Evolutionary conservation across 2,888 invertebrate genomes (phyloP), one percentile per base, ranked within the genome.

Genomic region (Xylota sylvarum): DNA sequence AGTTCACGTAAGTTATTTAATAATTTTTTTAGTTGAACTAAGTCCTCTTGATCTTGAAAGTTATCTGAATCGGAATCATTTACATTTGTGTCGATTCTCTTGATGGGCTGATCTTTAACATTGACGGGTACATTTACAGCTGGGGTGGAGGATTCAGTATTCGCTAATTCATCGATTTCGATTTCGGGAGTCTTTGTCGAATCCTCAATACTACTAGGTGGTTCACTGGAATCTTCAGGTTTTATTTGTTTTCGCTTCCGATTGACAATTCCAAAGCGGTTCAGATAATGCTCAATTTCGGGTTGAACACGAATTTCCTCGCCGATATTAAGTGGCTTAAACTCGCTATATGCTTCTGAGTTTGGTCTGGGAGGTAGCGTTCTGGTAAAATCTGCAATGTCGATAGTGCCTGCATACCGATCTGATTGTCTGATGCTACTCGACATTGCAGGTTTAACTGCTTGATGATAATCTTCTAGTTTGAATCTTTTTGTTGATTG

Each of bases 11-110:
- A 92, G 43, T 94, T 93, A n/a, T 92, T 91, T 27, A 94, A 88
- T 4, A 94, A 89, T 88, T 93, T 93, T 48, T 93, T 92, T 19
- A 94, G 88, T 88, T 93, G 93, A 4, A 92, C 90, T 1, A 93
- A 91, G 89, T 95, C 94, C 17, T 93, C 94, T 40, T 94, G 93
- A 43, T 93, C 92, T 0, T 82, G 88, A 0, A 43, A 35, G 2
- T 65, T 48, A 5, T 73, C 40, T 1, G 80, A 37, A 32, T 60
- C 27, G 1, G 60, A 14, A 48, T 70, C 82, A 19, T 79, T 65
- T n/a, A 80, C 7, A 5, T 74, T 67, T 27, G 86, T 72, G 43
- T 70, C 73, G n/a, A 86, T 83, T 70, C 84, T 82, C 17, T 78
- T 88, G 9, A 58, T 87, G 73, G 7, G 77, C 46, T 79, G 88